These are phyloP conservation scores for Drosophila tropicalis DNA, from an alignment of 1,140 invertebrate species.

Conservation along the genomic window DNA sequence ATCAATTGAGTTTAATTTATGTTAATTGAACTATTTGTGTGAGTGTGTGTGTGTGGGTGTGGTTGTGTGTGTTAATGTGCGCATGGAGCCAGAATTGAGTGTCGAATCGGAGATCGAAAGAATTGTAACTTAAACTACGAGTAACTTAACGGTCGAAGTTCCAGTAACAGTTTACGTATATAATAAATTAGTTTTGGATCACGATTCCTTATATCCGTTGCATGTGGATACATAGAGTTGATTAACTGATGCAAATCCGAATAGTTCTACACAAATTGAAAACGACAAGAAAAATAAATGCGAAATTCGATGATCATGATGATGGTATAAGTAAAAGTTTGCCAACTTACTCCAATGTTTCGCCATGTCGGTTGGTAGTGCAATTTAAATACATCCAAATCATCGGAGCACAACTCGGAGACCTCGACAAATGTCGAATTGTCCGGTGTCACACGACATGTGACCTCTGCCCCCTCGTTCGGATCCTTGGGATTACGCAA, in stretches of 20 bases:
- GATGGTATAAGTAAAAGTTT: no score
- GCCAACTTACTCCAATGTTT: conserved; percentile 60
- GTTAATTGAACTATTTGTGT: conserved; percentile 51
- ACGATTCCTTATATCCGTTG: conserved; percentile 60
- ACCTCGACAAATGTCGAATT: conserved; percentile 68
- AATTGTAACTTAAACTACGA: conserved; percentile 34
- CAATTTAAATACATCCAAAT: conserved; percentile 43
- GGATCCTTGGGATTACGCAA: conserved; percentile 45
- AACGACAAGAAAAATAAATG: background rate
- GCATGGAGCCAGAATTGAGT: background rate
- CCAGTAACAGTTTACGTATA: conserved; percentile 56
- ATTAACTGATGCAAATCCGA: conserved; percentile 70
- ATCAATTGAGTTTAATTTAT: conserved; percentile 64
- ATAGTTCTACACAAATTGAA: conserved; percentile 39
- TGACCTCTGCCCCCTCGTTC: conserved; percentile 29
- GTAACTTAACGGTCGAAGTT: conserved; percentile 67
- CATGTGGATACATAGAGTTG: conserved; percentile 66
- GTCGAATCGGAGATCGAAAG: no score
- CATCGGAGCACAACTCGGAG: conserved; percentile 58
- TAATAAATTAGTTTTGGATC: conserved; percentile 62
- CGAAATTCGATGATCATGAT: no score
- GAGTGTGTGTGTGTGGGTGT: background rate
- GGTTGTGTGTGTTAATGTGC: no score
- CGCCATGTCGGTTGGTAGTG: conserved; percentile 62
- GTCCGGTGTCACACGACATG: conserved; percentile 64